Evolutionary conservation across 2,113 vertebrate species (phyloP), one percentile per base, ranked within the genome.

Genomic region (human (Homo sapiens)): DNA sequence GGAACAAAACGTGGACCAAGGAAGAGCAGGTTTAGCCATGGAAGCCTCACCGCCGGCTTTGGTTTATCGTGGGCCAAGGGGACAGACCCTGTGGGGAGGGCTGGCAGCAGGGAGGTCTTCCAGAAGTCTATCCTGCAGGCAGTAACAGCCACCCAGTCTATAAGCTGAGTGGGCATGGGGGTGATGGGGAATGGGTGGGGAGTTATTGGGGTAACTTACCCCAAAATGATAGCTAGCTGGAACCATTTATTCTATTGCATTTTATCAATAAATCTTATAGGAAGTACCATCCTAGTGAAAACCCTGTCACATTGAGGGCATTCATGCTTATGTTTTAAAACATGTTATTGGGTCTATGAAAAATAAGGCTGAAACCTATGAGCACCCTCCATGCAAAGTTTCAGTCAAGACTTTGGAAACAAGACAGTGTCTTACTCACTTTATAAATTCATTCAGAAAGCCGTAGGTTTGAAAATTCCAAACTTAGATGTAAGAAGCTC

Each of bases 61-160:
- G 40, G 32, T 23, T 27, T 75, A 5, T 1, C 0, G 0, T 48
- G 86, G 40, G 43, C 76, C 3, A 0, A 40, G 13, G n/a, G 25
- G 72, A 59, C 6, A 7, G 23, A 1, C 17, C 22, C 18, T 70
- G 20, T 40, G 20, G 70, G 18, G 7, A 75, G 17, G 25, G 22
- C 57, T 35, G 35, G 55, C 48, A 20, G 30, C 45, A 11, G 30
- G 27, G 10, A 30, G 3, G 5, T 4, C 27, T 84, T 35, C 52
- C 3, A 2, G 20, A n/a, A n/a, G 14, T 4, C 2, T 8, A 1
- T 35, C 59, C 50, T 16, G 3, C 11, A 6, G 6, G 9, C 59
- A 38, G n/a, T 18, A 80, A 5, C 0, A 27, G 66, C 22, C 2
- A 11, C 38, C 40, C 40, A 48, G 25, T 23, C 18, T 64, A 23